phyloP scores from a whole-genome alignment of 2,888 invertebrate species.

The Leptinotarsa juncta region DNA sequence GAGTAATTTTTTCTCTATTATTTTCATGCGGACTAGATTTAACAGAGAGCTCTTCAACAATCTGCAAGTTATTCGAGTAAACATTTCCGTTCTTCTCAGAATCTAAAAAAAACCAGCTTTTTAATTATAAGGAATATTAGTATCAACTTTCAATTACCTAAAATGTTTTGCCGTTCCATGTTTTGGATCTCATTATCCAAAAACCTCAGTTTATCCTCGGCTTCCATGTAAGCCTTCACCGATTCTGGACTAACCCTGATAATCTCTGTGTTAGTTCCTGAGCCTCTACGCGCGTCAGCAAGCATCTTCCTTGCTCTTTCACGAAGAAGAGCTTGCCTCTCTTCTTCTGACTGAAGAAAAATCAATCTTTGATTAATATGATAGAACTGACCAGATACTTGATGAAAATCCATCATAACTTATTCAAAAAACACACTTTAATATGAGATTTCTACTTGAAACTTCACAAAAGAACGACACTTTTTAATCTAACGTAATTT shows the following conservation, averaged over 20 bases:
- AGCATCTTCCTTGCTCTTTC: slow-evolving; percentile 91
- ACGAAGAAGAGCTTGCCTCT: slow-evolving; percentile 85
- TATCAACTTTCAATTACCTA: slow-evolving; percentile 45
- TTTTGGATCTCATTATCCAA: slow-evolving; percentile 47
- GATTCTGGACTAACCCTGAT: slow-evolving; percentile 61
- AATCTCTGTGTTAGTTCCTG: slow-evolving; percentile 63
- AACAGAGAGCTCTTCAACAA: slow-evolving; percentile 55
- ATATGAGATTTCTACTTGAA: too few species aligned
- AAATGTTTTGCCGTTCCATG: slow-evolving; percentile 52
- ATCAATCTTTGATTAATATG: neutral
- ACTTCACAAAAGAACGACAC: too few species aligned
- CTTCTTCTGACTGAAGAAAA: slow-evolving; percentile 76
- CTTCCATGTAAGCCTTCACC: slow-evolving; percentile 53
- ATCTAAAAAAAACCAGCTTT: slow-evolving; percentile 42
- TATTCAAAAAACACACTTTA: too few species aligned
- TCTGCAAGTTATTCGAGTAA: slow-evolving; percentile 60
- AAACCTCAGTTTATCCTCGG: slow-evolving; percentile 53
- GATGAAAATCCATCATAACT: too few species aligned
- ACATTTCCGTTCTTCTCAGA: slow-evolving; percentile 68
- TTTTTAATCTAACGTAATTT: too few species aligned
- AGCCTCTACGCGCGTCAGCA: slow-evolving; percentile 82
- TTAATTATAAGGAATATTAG: neutral
- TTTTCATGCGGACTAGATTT: slow-evolving; percentile 65
- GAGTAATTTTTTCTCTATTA: slow-evolving; percentile 75
- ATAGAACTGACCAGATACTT: neutral